Percentiles rank a stretch among this genome's conserved stretches.
Evolutionary conservation across 30 jellyfish, hydroid and myxozoan genomes (phyloP).

Genomic region (Chrysaora quinquecirrha): DNA sequence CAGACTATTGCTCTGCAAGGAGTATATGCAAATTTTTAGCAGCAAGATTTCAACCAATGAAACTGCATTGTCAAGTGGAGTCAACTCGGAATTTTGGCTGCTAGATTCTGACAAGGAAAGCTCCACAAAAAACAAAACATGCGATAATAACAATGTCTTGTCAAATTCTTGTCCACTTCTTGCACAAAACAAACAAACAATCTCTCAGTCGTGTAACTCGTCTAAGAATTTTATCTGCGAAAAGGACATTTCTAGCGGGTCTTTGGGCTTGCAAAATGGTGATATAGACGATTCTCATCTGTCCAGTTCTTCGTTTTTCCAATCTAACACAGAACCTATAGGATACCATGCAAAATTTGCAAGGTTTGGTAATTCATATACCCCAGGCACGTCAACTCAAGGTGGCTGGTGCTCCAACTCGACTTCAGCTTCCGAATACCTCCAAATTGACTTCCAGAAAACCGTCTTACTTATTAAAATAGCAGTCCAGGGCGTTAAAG

Average conservation of each 20-base stretch:
- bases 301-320: constrained; percentile 44
- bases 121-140: not conserved
- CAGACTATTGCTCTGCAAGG: constrained; percentile 38
- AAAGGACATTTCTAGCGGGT: not conserved
- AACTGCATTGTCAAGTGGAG: not conserved
- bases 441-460: constrained; percentile 35
- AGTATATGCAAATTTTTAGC: constrained; percentile 33
- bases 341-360: constrained; percentile 34
- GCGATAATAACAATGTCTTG: not conserved
- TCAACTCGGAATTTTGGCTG: constrained; percentile 5
- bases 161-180: not conserved
- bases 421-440: constrained; percentile 20
- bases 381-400: constrained; percentile 37
- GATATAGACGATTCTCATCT: constrained; percentile 30
- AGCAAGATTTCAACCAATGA: constrained; percentile 15
- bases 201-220: not conserved
- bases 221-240: constrained; percentile 15
- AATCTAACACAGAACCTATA: constrained; percentile 31
- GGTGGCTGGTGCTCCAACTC: constrained; percentile 81
- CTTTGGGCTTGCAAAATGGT: constrained; percentile 38
- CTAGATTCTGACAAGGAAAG: not conserved
- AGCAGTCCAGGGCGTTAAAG: constrained; percentile 52
- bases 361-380: constrained; percentile 12
- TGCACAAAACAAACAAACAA: not conserved
- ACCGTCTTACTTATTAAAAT: constrained; percentile 35